These are phyloP conservation scores for Herpetotheres cachinnans DNA, from an alignment of 2,113 vertebrate genomes.

Conservation along the genomic window DNA sequence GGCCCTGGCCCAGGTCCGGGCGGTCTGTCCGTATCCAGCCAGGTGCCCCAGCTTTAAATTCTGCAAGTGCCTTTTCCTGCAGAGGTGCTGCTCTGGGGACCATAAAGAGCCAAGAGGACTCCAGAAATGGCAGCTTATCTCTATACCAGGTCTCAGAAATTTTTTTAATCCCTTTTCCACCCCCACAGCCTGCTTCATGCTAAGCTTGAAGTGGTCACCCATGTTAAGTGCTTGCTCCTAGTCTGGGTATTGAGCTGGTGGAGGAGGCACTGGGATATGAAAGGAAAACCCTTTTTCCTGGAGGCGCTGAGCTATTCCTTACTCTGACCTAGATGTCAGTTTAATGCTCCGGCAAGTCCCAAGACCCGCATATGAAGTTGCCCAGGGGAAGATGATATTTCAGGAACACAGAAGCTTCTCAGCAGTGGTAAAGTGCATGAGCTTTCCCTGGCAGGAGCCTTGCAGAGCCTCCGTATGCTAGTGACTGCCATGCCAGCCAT, in stretches of 20 bases:
- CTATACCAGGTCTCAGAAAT: neutral
- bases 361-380: neutral
- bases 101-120: neutral
- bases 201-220: neutral
- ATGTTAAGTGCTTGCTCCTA: neutral
- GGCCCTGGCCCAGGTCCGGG: neutral
- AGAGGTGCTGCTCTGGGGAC: neutral
- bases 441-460: conserved; percentile 41
- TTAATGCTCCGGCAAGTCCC: conserved; percentile 34
- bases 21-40: rapidly evolving
- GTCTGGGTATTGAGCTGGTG: neutral
- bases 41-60: neutral
- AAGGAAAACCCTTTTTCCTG: conserved; percentile 63
- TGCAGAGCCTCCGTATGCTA: conserved; percentile 42
- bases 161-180: neutral
- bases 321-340: conserved; percentile 51
- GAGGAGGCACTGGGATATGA: neutral
- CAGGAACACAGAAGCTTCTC: conserved; percentile 45
- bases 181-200: neutral
- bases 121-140: neutral
- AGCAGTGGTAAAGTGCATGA: conserved; percentile 20
- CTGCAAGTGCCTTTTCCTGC: neutral
- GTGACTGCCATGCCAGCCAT: neutral
- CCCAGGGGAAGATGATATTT: conserved; percentile 54
- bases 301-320: conserved; percentile 40